Base-by-base conservation (phyloP, 2,113 vertebrate species). In the Columba janthina region DNA sequence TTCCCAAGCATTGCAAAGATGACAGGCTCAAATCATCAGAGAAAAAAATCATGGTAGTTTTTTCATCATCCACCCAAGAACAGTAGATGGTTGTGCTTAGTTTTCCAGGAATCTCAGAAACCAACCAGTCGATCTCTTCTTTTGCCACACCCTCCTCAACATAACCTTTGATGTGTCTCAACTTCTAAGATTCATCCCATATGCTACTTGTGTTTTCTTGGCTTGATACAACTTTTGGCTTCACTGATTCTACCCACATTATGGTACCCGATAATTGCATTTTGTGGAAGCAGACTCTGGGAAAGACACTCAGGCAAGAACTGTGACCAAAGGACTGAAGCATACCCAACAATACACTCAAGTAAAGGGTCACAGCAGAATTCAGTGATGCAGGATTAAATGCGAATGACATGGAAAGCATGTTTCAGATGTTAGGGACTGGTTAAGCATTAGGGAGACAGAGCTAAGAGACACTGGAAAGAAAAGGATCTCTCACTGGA, bases 281-380 rank as follows among this genome's bases (percentile, higher is more conserved):
- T 92, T 83, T 90, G 38, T 61, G 50, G 58, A 69, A 88, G 11
- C 21, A 62, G 28, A 36, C 29, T 54, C 46, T 70, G 11, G 5
- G 17, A 6, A 84, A 76, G n/a, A 80, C 8, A 19, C 19, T 74
- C 13, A 40, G 21, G 36, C 28, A n/a, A 77, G 60, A 86, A 15
- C 51, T 62, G 16, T 42, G 38, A 83, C 20, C 26, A 57, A 57
- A 88, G 10, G 40, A 67, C 32, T 40, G 54, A 79, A 65, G 7
- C 8, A 28, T 9, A 64, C 6, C 14, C 75, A 46, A 54, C 34
- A 34, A 20, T 65, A 50, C 0, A 0, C 24, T 57, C 0, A 0
- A 57, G 15, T 48, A n/a, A 73, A 88, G 19, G 12, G 12, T 80
- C 31, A 80, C 14, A 70, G 51, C 5, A 62, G 58, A 90, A 73